Conservation (phyloP, 1,140 invertebrate species). For the Drosophila parabipectinata region DNA sequence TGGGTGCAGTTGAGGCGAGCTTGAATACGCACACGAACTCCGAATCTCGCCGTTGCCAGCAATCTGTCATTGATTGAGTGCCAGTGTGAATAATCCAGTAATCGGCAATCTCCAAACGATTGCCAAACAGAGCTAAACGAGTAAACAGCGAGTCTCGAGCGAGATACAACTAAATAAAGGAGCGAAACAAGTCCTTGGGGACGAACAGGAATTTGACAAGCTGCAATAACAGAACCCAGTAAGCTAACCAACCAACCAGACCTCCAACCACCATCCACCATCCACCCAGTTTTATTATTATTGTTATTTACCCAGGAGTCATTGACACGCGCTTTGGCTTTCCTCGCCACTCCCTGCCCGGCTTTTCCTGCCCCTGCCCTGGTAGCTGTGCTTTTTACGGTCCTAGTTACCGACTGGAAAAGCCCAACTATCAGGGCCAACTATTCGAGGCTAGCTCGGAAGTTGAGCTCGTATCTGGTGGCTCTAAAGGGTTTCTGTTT, state of each 20-base stretch:
- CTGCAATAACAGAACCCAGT: slow-evolving; percentile 4
- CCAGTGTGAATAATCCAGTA: slow-evolving; percentile 3
- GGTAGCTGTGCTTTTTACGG: background rate
- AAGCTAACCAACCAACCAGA: background rate
- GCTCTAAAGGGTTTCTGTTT: background rate
- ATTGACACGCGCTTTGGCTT: slow-evolving; percentile 29
- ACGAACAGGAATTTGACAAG: slow-evolving; percentile 22
- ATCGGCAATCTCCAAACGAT: slow-evolving; percentile 29
- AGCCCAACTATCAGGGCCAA: background rate
- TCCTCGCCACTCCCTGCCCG: background rate
- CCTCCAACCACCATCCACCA: background rate
- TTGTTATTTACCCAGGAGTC: slow-evolving; percentile 35
- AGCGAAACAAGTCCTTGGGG: slow-evolving; percentile 12
- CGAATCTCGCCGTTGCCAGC: slow-evolving; percentile 34
- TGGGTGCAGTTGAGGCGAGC: slow-evolving; percentile 7
- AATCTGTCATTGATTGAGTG: slow-evolving; percentile 34
- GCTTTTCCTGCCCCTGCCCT: background rate
- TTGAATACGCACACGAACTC: background rate
- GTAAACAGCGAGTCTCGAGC: slow-evolving; percentile 22
- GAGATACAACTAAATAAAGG: slow-evolving; percentile 9
- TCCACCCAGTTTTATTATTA: slow-evolving; percentile 17
- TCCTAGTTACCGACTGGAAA: background rate
- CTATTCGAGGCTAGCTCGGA: background rate
- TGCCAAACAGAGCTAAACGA: slow-evolving; percentile 37
- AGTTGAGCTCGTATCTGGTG: background rate